Base-by-base conservation (phyloP, 2,888 invertebrate genomes). In the Hypsopygia costalis region DNA sequence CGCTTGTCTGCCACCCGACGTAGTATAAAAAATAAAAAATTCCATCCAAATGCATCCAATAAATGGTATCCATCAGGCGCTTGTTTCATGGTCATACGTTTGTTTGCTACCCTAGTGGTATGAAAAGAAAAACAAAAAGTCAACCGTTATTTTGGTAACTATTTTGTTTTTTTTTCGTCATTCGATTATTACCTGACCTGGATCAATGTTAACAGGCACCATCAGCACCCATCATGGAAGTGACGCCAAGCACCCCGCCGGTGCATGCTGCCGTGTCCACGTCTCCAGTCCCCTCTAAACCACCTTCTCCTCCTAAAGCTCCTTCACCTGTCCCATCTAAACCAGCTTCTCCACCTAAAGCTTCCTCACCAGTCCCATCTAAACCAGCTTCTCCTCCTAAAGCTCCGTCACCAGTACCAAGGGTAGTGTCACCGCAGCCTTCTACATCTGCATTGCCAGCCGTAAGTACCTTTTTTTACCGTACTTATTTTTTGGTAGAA, bases 221-320 rank as follows among this genome's bases (percentile, higher is more conserved):
- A 25, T 28, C 57, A 9, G 65, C 78, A 3, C 81, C 85, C 0
- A 55, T 53, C 0, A 81, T 81, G 82, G 82, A 81, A 38, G 72
- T 83, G 34, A 82, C 81, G 0, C 82, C 83, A 1, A 77, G 81
- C 46, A 81, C 83, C 0, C 82, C 83, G 0, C 68, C 73, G 0
- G 52, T 60, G 2, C 62, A 60, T 31, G 43, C 49, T 0, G 32
- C 39, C n/a, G 27, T 27, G 0, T 29, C 44, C 6, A 21, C 44
- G 0, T 11, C 45, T 2, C 37, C 47, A 6, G 35, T 38, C 1
- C 34, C 47, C 1, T 11, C 49, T 10, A 37, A 47, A 6, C 50
- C 52, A 0, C 47, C 55, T 0, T 49, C 69, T 0, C 56, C 69
- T 4, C 55, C 67, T 0, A 66, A 56, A 10, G 11, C n/a, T n/a